Base-by-base conservation (phyloP, 2,113 vertebrate genomes). In the Pithys albifrons region DNA sequence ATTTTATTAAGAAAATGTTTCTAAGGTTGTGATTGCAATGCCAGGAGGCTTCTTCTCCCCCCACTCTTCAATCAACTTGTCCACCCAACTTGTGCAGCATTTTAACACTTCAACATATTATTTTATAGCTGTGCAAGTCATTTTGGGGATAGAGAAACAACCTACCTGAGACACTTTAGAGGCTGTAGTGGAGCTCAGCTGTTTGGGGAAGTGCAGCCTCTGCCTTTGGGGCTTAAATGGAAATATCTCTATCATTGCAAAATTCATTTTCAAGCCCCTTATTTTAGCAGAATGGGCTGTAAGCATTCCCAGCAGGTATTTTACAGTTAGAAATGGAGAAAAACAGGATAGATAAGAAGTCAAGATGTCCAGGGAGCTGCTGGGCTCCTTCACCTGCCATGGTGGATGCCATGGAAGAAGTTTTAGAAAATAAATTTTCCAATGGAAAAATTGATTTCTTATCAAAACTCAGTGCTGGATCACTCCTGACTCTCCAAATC, bases 271-370 rank as follows among this genome's bases (percentile, higher is more conserved):
- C 33, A 79, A 83, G 25, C 9, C 9, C 17, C 33, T 67, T 28
- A 12, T 41, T 82, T 79, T 33, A 29, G 25, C 48, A 58, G n/a
- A 14, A 27, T 3, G 12, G 4, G 24, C 31, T 61, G 14, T 43
- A 35, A 12, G 19, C 4, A 5, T 86, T 31, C 6, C 6, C 37
- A 15, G 1, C 35, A 29, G 25, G 16, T 12, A 14, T 35, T 70
- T 78, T 29, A 18, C 37, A 49, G 15, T 41, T 29, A 46, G 61
- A 59, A 74, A 49, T 16, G 39, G 28, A 43, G 41, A 61, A 17
- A 14, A 57, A 39, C 6, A 5, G 43, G 19, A 39, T 0, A 10
- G 33, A 19, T 0, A 0, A 43, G 54, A 58, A 46, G 19, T 17
- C 7, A 78, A 48, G 52, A 13, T 0, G 2, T 7, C 52, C 43